A percentile compares a stretch with the other conserved stretches of the same genome.
Conservation (phyloP, 1,140 invertebrate genomes). For the Drosophila busckii region DNA sequence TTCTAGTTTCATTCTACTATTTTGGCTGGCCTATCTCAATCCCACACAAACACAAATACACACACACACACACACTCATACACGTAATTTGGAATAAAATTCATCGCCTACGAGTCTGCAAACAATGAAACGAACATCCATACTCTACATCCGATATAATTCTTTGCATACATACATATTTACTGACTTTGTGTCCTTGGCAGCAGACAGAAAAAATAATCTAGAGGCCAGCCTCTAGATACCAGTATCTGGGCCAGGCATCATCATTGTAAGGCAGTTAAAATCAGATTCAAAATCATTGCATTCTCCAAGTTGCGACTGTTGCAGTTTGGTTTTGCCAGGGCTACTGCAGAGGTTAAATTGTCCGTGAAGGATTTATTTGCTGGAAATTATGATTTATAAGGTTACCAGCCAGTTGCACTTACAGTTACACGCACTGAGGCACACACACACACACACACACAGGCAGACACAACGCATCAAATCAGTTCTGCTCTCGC, state of each 20-base stretch:
- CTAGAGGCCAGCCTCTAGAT: not conserved
- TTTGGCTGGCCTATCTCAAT: no score
- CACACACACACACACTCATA: not conserved
- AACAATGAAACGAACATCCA: no score
- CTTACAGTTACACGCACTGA: constrained; percentile 27
- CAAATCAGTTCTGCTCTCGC: constrained; percentile 19
- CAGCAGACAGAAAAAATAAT: constrained; percentile 33
- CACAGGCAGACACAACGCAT: not conserved
- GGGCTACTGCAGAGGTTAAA: constrained; percentile 55
- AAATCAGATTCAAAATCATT: constrained; percentile 24
- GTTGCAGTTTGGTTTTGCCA: constrained; percentile 55
- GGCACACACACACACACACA: constrained; percentile 9
- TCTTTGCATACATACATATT: not conserved
- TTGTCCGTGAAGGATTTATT: constrained; percentile 75
- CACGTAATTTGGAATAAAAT: no score
- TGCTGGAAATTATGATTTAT: constrained; percentile 74
- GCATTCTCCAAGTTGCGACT: constrained; percentile 28
- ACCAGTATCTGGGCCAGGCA: not conserved
- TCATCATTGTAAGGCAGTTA: constrained; percentile 25
- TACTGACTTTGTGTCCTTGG: constrained; percentile 17
- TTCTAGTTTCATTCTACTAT: not conserved
- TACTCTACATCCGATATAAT: no score
- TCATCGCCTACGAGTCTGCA: no score
- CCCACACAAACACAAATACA: not conserved
- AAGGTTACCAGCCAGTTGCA: constrained; percentile 56